Conservation (phyloP, 2,888 invertebrate genomes). For the Orthosia gothica region DNA sequence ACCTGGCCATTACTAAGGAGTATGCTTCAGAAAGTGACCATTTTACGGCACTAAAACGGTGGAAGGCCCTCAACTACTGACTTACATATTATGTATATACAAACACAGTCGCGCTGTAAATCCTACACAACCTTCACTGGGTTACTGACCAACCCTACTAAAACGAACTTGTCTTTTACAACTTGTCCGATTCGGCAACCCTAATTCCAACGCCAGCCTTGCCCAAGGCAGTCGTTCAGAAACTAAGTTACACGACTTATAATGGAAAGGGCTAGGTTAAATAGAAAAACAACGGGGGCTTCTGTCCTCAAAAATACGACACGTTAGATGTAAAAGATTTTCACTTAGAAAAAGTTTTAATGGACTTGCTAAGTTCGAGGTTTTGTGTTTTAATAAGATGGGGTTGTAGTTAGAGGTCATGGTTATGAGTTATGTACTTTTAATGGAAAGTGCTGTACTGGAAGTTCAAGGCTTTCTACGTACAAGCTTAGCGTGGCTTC, state of each 20-base stretch:
- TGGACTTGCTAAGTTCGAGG: conserved; percentile 46
- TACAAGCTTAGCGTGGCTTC: neutral
- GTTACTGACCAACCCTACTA: no score
- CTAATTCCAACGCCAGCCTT: conserved; percentile 35
- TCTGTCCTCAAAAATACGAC: conserved; percentile 53
- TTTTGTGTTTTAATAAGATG: conserved; percentile 14
- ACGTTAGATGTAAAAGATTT: conserved; percentile 63
- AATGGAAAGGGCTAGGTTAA: conserved; percentile 69
- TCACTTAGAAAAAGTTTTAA: conserved; percentile 61
- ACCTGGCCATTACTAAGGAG: no score
- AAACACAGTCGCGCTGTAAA: neutral
- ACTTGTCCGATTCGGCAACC: conserved; percentile 25
- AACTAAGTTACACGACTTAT: conserved; percentile 72
- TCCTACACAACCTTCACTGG: no score
- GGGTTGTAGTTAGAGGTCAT: neutral
- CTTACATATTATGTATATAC: no score
- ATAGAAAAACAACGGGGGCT: conserved; percentile 55
- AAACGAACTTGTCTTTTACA: conserved; percentile 37
- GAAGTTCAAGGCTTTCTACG: neutral
- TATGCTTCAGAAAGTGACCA: no score
- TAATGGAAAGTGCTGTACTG: neutral
- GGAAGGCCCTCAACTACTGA: no score
- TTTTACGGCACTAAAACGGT: no score
- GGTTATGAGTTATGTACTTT: neutral
- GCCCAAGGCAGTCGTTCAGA: conserved; percentile 68